These are phyloP conservation scores for Drosophila auraria DNA, from an alignment of 1,140 invertebrate species.

Conservation along the genomic window DNA sequence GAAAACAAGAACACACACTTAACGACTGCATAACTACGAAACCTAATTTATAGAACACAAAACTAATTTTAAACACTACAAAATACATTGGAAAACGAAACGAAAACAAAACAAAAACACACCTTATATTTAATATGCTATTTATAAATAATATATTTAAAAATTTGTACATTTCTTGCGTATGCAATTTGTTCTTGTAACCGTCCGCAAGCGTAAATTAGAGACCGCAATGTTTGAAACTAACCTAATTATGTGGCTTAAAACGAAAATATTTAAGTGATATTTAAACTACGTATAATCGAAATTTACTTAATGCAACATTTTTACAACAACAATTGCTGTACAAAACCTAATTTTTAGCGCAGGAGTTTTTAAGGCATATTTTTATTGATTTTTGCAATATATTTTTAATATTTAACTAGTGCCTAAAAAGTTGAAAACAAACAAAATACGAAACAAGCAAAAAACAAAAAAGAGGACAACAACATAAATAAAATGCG, in stretches of 20 bases:
- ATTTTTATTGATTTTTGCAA: conserved; percentile 76
- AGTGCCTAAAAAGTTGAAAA: conserved; percentile 70
- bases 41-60: conserved; percentile 52
- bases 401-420: conserved; percentile 76
- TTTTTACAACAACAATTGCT: conserved; percentile 51
- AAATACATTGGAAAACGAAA: conserved; percentile 27
- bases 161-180: conserved; percentile 60
- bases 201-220: conserved; percentile 60
- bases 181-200: conserved; percentile 61
- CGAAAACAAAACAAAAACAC: conserved; percentile 49
- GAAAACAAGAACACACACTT: conserved; percentile 50
- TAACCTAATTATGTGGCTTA: conserved; percentile 58
- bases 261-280: conserved; percentile 76
- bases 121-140: conserved; percentile 43
- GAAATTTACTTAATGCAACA: conserved; percentile 55
- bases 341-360: conserved; percentile 74
- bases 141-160: conserved; percentile 64
- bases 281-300: conserved; percentile 62
- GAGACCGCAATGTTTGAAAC: conserved; percentile 37
- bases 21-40: conserved; percentile 70
- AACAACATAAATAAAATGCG: conserved; percentile 62
- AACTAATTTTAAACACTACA: conserved; percentile 58
- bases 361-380: conserved; percentile 68
- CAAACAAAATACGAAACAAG: conserved; percentile 35
- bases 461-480: conserved; percentile 32